These are phyloP conservation scores for Alviniconcha marisindica DNA, from an alignment of 1,140 invertebrate genomes.

Conservation along the genomic window DNA sequence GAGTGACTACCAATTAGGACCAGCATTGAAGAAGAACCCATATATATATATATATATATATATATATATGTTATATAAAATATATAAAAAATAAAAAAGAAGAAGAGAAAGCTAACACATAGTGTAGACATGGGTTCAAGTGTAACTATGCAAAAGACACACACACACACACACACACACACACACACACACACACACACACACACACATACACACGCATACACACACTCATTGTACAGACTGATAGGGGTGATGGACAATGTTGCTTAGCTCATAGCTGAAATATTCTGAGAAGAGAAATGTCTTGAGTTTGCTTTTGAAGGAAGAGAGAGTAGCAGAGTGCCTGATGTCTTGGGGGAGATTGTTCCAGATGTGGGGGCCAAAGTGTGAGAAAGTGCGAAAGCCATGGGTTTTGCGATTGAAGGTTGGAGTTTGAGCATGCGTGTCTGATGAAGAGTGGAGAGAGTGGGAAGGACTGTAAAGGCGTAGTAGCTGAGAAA, in stretches of 20 bases:
- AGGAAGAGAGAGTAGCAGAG: neutral
- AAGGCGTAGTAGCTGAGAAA: too few relatives aligned
- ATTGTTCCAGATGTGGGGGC: neutral
- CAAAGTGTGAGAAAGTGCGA: neutral
- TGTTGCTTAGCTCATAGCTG: too few relatives aligned
- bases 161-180: neutral
- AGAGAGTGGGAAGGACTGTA: too few relatives aligned
- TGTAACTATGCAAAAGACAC: neutral
- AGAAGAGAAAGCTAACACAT: too few relatives aligned
- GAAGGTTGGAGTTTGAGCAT: too few relatives aligned
- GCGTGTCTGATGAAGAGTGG: too few relatives aligned
- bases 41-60: slow-evolving; percentile 6
- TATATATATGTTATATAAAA: too few relatives aligned
- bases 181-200: neutral
- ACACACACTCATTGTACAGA: neutral
- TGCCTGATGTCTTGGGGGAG: neutral
- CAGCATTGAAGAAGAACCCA: neutral
- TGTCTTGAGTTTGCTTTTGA: too few relatives aligned
- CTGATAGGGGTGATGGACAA: too few relatives aligned
- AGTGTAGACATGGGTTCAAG: neutral
- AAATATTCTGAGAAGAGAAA: too few relatives aligned
- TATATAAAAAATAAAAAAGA: too few relatives aligned
- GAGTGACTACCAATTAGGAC: neutral
- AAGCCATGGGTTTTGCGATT: neutral
- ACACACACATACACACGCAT: neutral